phyloP scores from a whole-genome alignment of 2,888 invertebrate species.

The Lithosia quadra region DNA sequence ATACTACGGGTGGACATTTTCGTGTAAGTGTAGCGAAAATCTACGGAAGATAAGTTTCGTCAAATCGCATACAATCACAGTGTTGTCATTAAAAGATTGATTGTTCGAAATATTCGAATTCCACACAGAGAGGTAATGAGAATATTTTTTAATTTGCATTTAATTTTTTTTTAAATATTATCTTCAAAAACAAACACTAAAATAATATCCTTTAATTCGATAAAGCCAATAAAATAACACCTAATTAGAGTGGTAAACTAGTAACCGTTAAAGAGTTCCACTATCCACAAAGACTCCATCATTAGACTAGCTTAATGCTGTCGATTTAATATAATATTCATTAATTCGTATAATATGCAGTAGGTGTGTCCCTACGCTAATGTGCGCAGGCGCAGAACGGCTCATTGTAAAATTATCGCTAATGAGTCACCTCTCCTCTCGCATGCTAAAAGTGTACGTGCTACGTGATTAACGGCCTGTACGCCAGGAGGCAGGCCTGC shows the following conservation, averaged over 20 bases:
- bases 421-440: slow-evolving; percentile 63
- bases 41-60: not conserved
- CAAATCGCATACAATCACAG: too few species aligned
- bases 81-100: too few species aligned
- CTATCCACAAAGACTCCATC: too few species aligned
- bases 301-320: not conserved
- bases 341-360: not conserved
- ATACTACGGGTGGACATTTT: slow-evolving; percentile 40
- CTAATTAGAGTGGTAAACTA: too few species aligned
- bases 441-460: slow-evolving; percentile 58
- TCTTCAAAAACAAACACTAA: too few species aligned
- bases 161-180: too few species aligned
- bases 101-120: too few species aligned
- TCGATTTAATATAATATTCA: not conserved
- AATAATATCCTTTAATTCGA: too few species aligned
- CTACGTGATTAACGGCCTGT: slow-evolving; percentile 61
- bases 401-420: slow-evolving; percentile 59
- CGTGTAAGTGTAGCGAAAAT: not conserved
- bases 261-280: too few species aligned
- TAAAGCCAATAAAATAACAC: too few species aligned
- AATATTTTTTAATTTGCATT: too few species aligned
- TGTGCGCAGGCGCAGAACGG: slow-evolving; percentile 41
- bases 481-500: slow-evolving; percentile 42
- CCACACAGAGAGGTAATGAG: too few species aligned
- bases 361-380: not conserved